phyloP scores from a whole-genome alignment of 2,113 vertebrate genomes.

The Oryzias melastigma region DNA sequence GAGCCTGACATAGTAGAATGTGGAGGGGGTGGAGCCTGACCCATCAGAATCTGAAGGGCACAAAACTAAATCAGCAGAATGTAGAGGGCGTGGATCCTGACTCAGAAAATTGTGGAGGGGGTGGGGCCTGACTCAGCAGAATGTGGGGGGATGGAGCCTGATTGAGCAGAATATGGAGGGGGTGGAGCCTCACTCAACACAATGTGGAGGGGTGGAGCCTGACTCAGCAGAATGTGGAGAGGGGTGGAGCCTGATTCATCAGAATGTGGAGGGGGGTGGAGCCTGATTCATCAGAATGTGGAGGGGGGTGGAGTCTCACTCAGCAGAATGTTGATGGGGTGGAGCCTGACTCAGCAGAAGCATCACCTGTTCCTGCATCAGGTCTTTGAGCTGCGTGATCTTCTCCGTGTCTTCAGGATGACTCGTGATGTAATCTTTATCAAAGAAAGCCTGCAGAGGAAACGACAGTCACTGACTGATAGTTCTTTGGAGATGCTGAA shows the following conservation, averaged over 20 bases:
- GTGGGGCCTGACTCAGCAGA: not conserved
- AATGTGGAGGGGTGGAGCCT: too few species aligned
- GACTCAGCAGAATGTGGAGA: too few species aligned
- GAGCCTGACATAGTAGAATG: not conserved
- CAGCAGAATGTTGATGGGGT: not conserved
- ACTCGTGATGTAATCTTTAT: conserved; percentile 93
- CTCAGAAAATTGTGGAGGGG: not conserved
- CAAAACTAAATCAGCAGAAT: too few species aligned
- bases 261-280: too few species aligned
- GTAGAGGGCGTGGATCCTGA: not conserved
- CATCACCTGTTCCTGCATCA: conserved; percentile 97
- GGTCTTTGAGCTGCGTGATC: conserved; percentile 94
- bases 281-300: not conserved
- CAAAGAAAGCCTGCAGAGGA: conserved; percentile 89
- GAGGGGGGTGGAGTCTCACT: not conserved
- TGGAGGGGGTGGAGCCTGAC: not conserved
- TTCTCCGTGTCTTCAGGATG: conserved; percentile 95
- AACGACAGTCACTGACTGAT: not conserved
- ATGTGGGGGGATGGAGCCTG: too few species aligned
- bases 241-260: too few species aligned
- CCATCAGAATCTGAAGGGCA: too few species aligned
- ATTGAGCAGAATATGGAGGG: not conserved
- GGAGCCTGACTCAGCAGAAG: not conserved
- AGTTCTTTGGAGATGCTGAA: not conserved
- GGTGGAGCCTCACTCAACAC: not conserved